Percentiles rank a stretch among this genome's conserved stretches.
Evolutionary conservation across 2,797 vertebrate genomes (phyloP).

Genomic region (Mus caroli): DNA sequence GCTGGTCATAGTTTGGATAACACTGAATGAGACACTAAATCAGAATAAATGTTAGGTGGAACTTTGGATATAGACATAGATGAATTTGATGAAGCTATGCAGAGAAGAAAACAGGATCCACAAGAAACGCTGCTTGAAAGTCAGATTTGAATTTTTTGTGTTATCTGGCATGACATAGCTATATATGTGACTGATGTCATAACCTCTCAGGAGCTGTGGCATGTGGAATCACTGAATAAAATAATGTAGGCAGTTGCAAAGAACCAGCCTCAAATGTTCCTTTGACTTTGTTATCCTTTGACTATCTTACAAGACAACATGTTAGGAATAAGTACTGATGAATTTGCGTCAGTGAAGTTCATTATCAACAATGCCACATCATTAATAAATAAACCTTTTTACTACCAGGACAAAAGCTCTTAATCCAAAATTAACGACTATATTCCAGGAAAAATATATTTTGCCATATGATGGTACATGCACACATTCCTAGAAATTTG

Average conservation of each 20-base stretch:
- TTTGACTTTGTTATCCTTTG: background rate
- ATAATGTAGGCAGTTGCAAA: background rate
- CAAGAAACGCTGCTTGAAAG: background rate
- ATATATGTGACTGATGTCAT: background rate
- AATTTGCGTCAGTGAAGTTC: background rate
- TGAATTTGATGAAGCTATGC: background rate
- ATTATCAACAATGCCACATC: background rate
- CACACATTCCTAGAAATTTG: background rate
- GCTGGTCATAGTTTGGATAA: background rate
- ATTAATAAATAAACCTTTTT: background rate
- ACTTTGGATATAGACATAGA: background rate
- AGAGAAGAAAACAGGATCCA: background rate
- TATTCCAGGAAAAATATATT: background rate
- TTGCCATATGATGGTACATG: background rate
- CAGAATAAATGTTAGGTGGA: background rate
- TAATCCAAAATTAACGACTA: background rate
- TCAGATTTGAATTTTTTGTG: background rate
- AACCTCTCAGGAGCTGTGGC: background rate
- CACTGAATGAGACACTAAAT: background rate
- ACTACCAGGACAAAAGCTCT: background rate
- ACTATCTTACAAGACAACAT: background rate
- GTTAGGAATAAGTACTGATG: background rate
- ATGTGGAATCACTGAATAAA: background rate
- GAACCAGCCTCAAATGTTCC: background rate
- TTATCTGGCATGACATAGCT: background rate